These are phyloP conservation scores for Australoheros scitulus DNA, from an alignment of 2,113 vertebrate species.

Conservation along the genomic window DNA sequence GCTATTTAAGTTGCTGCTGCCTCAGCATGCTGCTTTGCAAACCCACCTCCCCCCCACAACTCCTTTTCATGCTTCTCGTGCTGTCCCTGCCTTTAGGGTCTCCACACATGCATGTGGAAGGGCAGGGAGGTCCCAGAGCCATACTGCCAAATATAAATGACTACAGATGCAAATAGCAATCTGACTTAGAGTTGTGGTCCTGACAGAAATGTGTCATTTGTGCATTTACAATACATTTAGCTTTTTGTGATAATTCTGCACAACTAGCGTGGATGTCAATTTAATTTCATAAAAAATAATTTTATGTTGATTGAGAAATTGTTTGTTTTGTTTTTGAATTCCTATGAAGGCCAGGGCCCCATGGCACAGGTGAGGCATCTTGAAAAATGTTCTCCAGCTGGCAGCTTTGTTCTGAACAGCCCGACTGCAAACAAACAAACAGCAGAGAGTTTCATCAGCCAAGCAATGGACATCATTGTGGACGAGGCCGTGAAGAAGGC, in stretches of 20 bases:
- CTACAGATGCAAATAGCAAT: background rate
- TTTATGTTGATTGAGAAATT: too few species aligned
- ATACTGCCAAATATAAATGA: background rate
- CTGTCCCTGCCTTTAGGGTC: background rate
- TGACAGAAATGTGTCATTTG: background rate
- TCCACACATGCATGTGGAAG: background rate
- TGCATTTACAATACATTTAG: background rate
- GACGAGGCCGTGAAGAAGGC: slow-evolving; percentile 86
- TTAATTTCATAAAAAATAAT: too few species aligned
- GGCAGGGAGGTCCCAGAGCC: background rate
- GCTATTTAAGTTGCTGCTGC: background rate
- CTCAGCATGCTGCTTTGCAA: background rate
- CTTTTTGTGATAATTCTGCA: background rate
- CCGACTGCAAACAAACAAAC: slow-evolving; percentile 75
- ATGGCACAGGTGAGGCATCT: background rate
- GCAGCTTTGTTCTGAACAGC: slow-evolving; percentile 81
- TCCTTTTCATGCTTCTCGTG: background rate
- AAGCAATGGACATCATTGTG: slow-evolving; percentile 83
- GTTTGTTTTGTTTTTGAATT: background rate
- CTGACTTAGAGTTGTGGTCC: background rate
- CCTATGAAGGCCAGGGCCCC: background rate
- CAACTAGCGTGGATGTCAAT: background rate
- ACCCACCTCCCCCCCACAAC: background rate
- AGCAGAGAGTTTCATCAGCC: slow-evolving; percentile 84
- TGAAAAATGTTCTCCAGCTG: slow-evolving; percentile 48